Conservation (phyloP, 2,797 vertebrate genomes). For the Hyperoplus immaculatus region DNA sequence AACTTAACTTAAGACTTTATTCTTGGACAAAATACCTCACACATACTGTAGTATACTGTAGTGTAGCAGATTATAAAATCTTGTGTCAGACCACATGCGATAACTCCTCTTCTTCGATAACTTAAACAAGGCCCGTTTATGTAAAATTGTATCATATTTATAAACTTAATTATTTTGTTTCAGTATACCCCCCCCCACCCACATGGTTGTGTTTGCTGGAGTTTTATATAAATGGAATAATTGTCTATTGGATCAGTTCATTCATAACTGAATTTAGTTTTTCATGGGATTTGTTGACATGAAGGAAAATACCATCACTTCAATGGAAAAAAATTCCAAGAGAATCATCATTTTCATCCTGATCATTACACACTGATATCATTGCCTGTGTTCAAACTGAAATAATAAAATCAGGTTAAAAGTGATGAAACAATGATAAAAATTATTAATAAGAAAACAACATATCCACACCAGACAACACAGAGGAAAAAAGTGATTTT, state of each 20-base stretch:
- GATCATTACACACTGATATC: neutral
- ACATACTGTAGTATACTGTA: no score
- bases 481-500: neutral
- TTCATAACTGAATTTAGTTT: neutral
- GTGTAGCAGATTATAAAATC: neutral
- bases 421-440: no score
- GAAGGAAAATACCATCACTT: neutral
- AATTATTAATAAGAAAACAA: neutral
- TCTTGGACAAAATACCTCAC: no score
- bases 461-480: neutral
- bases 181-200: no score
- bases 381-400: neutral
- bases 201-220: no score
- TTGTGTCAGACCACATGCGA: neutral
- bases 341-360: neutral
- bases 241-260: neutral
- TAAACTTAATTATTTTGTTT: no score
- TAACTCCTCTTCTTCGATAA: neutral
- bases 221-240: neutral
- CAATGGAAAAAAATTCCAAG: neutral
- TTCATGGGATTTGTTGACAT: neutral
- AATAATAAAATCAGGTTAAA: neutral
- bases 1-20: no score
- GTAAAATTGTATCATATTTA: neutral
- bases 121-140: neutral